Base-by-base conservation (phyloP, 2,797 vertebrate species). In the Sus cebifrons region DNA sequence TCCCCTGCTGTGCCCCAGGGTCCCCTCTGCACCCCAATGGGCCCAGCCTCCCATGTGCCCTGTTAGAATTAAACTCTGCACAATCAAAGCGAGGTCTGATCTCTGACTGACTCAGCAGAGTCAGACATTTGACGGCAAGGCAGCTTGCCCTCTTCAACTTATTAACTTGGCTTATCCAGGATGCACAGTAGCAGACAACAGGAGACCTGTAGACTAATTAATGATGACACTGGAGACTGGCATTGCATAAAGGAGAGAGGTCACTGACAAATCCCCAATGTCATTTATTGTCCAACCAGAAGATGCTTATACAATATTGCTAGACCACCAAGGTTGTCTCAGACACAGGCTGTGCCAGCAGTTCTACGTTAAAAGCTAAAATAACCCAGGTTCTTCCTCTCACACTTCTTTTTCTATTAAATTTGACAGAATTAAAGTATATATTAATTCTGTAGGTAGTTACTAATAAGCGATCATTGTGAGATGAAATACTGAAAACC, bases 151-250 rank as follows among this genome's bases (percentile, higher is more conserved):
- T 3, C n/a, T 92, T 9, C 77, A 75, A 85, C 95, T 96, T 75
- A 96, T 87, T 91, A 97, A 97, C 60, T 88, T 77, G 84, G 90
- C n/a, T 94, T 93, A 70, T 29, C 88, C 9, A 20, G 82, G 49
- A 94, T 91, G 75, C 52, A 82, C 95, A 86, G 83, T 49, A 86
- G 20, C 62, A 96, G 94, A 96, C 92, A 96, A 52, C 44, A 49
- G 77, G 95, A 96, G 75, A 29, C 86, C 20, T 83, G 65, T 78
- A 96, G 79, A 96, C 49, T 94, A 98, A 98, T 97, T 96, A 97
- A 97, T 88, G 89, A 95, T 94, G 94, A 96, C 91, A 91, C 67
- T 9, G 2, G 94, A 96, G 95, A 95, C 91, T 77, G 64, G 49
- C 62, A 86, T 23, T 10, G 29, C 52, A 75, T 52, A 85, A 84